Evolutionary conservation across 2,113 vertebrate genomes (phyloP).

Genomic region (Alligator mississippiensis): DNA sequence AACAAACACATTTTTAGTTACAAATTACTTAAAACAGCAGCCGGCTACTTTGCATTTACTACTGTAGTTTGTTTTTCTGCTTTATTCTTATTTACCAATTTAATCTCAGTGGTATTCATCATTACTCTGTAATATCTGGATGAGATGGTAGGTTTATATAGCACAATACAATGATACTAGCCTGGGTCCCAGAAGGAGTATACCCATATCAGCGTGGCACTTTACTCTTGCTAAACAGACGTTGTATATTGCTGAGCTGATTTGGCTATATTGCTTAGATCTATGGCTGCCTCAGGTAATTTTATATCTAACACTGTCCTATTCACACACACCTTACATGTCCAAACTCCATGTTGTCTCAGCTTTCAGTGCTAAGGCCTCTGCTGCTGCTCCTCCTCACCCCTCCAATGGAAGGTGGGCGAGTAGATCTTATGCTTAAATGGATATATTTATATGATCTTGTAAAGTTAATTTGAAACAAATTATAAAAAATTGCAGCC

Average conservation of each 20-base stretch:
- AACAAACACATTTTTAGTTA: constrained; percentile 59
- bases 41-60: constrained; percentile 10
- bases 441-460: not conserved
- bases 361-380: not conserved
- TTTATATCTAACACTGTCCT: too few relatives aligned
- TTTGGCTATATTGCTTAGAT: too few relatives aligned
- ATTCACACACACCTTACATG: not conserved
- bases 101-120: not conserved
- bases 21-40: constrained; percentile 37
- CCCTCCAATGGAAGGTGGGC: not conserved
- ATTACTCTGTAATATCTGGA: not conserved
- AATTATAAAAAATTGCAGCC: not conserved
- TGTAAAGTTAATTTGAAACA: not conserved
- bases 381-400: not conserved
- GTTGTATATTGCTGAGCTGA: too few relatives aligned
- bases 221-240: not conserved
- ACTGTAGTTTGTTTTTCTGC: not conserved
- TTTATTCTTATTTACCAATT: constrained; percentile 27
- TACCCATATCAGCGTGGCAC: not conserved
- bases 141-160: too few relatives aligned
- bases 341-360: not conserved
- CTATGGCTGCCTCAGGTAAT: too few relatives aligned
- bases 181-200: too few relatives aligned
- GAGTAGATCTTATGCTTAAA: not conserved
- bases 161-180: too few relatives aligned